Conservation (phyloP, 2,113 vertebrate genomes). For the Asarcornis scutulata region DNA sequence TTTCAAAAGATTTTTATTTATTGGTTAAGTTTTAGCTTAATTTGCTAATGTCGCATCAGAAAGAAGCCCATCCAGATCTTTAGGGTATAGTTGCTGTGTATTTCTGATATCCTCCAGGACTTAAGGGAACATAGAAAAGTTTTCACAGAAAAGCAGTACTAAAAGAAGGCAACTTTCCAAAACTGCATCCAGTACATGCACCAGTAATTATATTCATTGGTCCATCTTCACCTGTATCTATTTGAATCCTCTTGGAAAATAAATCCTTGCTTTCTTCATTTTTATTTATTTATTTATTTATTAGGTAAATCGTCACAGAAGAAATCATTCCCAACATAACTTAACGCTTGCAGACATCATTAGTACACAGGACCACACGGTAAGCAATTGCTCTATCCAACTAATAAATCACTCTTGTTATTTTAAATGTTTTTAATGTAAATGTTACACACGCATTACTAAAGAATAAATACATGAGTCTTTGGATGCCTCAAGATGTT, state of each 20-base stretch:
- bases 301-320: conserved; percentile 87
- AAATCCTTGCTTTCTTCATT: background rate
- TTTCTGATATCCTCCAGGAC: background rate
- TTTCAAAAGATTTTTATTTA: background rate
- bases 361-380: conserved; percentile 72
- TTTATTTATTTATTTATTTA: background rate
- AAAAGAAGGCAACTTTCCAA: background rate
- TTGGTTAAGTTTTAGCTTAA: background rate
- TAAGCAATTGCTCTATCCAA: conserved; percentile 57
- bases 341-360: conserved; percentile 63
- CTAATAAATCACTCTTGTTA: background rate
- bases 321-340: conserved; percentile 92
- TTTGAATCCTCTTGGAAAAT: background rate
- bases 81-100: background rate
- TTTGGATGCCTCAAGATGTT: background rate
- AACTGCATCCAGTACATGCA: background rate
- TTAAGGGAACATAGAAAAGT: background rate
- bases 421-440: background rate
- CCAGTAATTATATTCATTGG: background rate
- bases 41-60: background rate
- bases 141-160: background rate
- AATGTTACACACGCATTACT: background rate
- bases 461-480: background rate
- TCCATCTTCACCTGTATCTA: background rate
- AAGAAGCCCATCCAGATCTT: background rate